Conservation (phyloP, 2,888 invertebrate species). For the Torymus texanus region DNA sequence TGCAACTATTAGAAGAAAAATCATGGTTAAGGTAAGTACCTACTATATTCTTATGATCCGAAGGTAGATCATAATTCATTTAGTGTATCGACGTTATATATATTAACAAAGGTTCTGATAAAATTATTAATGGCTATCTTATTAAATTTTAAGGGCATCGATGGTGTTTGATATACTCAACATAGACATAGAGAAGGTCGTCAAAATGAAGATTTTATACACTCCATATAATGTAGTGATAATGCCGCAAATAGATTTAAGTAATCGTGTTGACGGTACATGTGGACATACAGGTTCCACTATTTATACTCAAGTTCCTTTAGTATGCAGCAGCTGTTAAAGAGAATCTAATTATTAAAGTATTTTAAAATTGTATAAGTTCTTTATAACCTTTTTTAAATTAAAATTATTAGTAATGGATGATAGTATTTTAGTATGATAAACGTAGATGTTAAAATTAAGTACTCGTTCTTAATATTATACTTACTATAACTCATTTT, state of each 20-base stretch:
- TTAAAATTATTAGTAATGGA: not conserved
- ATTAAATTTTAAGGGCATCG: not conserved
- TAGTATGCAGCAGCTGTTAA: slow-evolving; percentile 22
- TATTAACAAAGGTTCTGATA: too few relatives aligned
- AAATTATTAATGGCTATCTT: too few relatives aligned
- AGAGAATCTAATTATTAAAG: not conserved
- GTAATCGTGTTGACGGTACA: slow-evolving; percentile 37
- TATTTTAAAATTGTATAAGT: too few relatives aligned
- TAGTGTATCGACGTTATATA: too few relatives aligned
- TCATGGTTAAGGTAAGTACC: too few relatives aligned
- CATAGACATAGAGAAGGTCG: slow-evolving; percentile 4
- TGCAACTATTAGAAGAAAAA: slow-evolving; percentile 42
- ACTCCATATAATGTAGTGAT: slow-evolving; percentile 41
- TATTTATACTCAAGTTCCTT: slow-evolving; percentile 17
- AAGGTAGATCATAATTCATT: too few relatives aligned
- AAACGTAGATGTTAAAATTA: too few relatives aligned
- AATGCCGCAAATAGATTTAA: slow-evolving; percentile 13
- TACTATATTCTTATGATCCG: too few relatives aligned
- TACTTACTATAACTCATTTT: too few relatives aligned
- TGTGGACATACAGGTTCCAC: slow-evolving; percentile 47
- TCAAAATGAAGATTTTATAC: slow-evolving; percentile 21
- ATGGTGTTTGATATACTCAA: slow-evolving; percentile 17
- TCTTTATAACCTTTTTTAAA: not conserved
- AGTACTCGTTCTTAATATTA: too few relatives aligned
- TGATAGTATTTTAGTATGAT: not conserved